Base-by-base conservation (phyloP, 2,113 vertebrate genomes). In the Pontoporia blainvillei region DNA sequence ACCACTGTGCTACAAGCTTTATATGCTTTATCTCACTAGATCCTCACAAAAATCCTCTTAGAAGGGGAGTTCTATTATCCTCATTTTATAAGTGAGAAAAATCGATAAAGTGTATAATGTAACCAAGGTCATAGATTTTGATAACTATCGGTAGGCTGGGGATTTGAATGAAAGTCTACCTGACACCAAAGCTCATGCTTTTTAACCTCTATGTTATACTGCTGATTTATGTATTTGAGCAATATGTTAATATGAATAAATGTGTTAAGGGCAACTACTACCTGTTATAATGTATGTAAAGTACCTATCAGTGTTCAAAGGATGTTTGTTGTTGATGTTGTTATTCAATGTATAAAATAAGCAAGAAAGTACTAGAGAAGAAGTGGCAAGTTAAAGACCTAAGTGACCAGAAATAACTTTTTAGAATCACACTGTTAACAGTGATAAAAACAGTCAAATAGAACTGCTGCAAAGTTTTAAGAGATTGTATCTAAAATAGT, bases 191-290 rank as follows among this genome's bases (percentile, higher is more conserved):
- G 62, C 54, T 52, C 9, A 54, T n/a, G 44, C 18, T 92, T 66
- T 69, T 61, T 83, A 85, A 83, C 0, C 1, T 90, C n/a, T 46
- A 69, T 88, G 31, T 94, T 81, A 90, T 67, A 67, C 67, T 83
- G 76, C 10, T 62, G 67, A 44, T 67, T 78, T 86, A 36, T 46
- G 25, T 57, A 31, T 83, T 82, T 83, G 41, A 90, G 57, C 66
- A 90, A 90, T 64, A 66, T 83, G 41, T 57, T 62, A 83, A 57
- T 71, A 90, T 95, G 64, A 75, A 83, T 91, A 61, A 86, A 76
- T 82, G 69, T 21, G 15, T 66, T 81, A 91, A 67, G 25, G 46
- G 49, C 27, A 93, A 17, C 23, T 76, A n/a, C 41, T 12, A 78
- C 36, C 20, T 83, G 52, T 62, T 67, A 54, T 7, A 52, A 46